Base-by-base conservation (phyloP, 37 sponge, comb jelly and placozoan species). In the Halisarca cf. caerulea region DNA sequence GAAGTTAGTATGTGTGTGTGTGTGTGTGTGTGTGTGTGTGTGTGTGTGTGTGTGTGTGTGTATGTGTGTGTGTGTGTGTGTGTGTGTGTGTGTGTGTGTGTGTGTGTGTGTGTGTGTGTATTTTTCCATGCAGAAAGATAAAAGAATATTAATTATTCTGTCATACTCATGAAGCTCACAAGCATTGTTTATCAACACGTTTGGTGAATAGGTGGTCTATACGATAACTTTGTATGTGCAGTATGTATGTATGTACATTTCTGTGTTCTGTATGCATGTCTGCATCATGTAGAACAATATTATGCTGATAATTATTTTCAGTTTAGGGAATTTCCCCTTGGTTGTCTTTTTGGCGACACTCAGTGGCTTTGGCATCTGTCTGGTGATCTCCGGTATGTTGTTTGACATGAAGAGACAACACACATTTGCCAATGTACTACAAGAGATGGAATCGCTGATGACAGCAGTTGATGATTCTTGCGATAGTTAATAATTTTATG, bases 1-100 rank as follows among this genome's bases (percentile, higher is more conserved):
- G 42, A 37, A 74, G 73, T 71, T 9, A 38, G 73, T 71, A 8
- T 71, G 37, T 71, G 73, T 71, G 73, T 71, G 73, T 71, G 41
- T 71, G 73, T 71, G 41, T 71, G 37, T 33, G 37, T 71, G 41
- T 37, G 37, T 33, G 37, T 71, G 37, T 38, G 37, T 38, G 73
- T 71, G 41, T 71, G 73, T 38, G 40, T 71, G 41, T 71, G 73
- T 38, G 37, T 38, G 40, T 71, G 73, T 71, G 73, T 71, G 73
- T 71, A 20, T 71, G 40, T 71, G 41, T 71, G 37, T 38, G 41
- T 71, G 73, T 71, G 37, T 71, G 41, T 71, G 41, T 62, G 73
- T 71, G 41, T 71, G 73, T 71, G 73, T 71, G 41, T 37, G 6
- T 71, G 41, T 71, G 37, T 38, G 41, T 37, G 73, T 71, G 7